Conservation (phyloP, 1,140 invertebrate genomes). For the Drosophila quadrilineata region DNA sequence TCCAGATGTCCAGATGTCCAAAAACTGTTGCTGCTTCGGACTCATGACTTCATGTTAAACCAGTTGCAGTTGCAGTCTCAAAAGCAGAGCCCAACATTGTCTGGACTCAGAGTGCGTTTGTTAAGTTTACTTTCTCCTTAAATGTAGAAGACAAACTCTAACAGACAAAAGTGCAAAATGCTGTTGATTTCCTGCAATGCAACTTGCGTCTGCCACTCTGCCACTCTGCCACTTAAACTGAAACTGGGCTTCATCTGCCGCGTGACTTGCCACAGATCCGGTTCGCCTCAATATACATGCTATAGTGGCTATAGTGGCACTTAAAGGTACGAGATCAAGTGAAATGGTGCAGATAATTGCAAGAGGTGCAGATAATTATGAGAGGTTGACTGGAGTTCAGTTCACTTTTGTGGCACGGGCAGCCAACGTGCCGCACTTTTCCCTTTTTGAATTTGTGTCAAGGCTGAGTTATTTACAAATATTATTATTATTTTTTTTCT, state of each 20-base stretch:
- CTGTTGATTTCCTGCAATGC: constrained; percentile 67
- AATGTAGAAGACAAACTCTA: constrained; percentile 64
- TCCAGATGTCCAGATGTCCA: too few relatives aligned
- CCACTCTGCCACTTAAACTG: constrained; percentile 7
- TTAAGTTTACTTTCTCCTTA: constrained; percentile 70
- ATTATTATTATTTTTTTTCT: too few relatives aligned
- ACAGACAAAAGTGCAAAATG: constrained; percentile 20
- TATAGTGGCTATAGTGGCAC: constrained; percentile 42
- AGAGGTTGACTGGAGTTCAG: background rate
- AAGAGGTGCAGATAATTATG: background rate
- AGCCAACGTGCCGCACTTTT: too few relatives aligned
- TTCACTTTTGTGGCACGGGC: too few relatives aligned
- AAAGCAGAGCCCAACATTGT: constrained; percentile 24
- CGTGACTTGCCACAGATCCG: constrained; percentile 69
- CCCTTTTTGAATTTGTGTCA: constrained; percentile 69
- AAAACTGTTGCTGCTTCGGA: constrained; percentile 34
- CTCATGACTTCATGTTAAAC: constrained; percentile 58
- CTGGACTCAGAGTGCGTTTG: constrained; percentile 23
- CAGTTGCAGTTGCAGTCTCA: constrained; percentile 32
- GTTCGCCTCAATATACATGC: constrained; percentile 54
- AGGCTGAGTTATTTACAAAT: constrained; percentile 52
- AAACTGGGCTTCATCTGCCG: constrained; percentile 60
- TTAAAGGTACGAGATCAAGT: too few relatives aligned
- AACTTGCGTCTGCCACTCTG: constrained; percentile 11
- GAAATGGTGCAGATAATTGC: constrained; percentile 22